phyloP scores from a whole-genome alignment of 2,113 vertebrate species.

The Danio rerio region GRCz12tu NC_133192.1:18539501-18540000 shows the following conservation, averaged over 20 bases:
- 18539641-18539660: too few relatives aligned
- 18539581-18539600: neutral
- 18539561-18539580: neutral
- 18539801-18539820: neutral
- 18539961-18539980: constrained; percentile 94
- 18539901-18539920: constrained; percentile 94
- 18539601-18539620: neutral
- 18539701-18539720: neutral
- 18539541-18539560: neutral
- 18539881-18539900: constrained; percentile 91
- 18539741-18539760: neutral
- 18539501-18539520: too few relatives aligned
- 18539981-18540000: constrained; percentile 96
- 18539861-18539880: constrained; percentile 94
- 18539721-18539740: neutral
- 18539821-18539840: neutral
- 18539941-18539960: constrained; percentile 99
- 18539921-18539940: constrained; percentile 99
- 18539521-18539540: too few relatives aligned
- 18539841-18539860: constrained; percentile 93
- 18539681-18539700: neutral
- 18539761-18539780: neutral
- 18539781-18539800: neutral
- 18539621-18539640: neutral
- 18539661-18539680: neutral